Evolutionary conservation across 2,797 vertebrate genomes (phyloP), one percentile per base, ranked within the genome.

Genomic region (Pangasius mekongensis): DNA sequence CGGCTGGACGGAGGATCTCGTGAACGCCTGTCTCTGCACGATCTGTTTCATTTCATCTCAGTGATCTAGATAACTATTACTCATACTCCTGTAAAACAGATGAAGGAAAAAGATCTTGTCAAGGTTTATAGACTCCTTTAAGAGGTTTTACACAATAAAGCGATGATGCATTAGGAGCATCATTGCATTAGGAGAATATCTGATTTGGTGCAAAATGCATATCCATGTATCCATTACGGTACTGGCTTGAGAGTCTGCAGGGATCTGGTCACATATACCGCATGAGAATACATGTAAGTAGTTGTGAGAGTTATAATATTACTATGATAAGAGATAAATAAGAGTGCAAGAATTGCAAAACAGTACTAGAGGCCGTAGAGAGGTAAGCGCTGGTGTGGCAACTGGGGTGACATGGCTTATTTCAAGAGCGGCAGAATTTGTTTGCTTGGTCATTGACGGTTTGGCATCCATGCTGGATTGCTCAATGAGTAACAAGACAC

Each of bases 221-320:
- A 27, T 11, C 2, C 20, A 1, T 73, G 14, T 39, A 71, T 22
- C 22, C 3, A 3, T 71, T 39, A 36, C 3, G 20, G 20, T 5
- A 24, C 0, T 13, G 22, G 3, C 22, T 43, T 39, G 13, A 73
- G 36, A 5, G 10, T 47, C 36, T 73, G 36, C 9, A 43, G 4
- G 36, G 36, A 43, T 10, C 69, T 22, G 69, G 71, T 43, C 9
- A 47, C 47, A 27, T 13, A 47, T 13, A 43, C 69, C 56, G 91
- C 86, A 54, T n/a, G 71, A 20, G 88, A 94, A 20, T 87, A 94
- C 27, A 56, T 30, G 96, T 97, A 92, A 94, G 94, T 43, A 43
- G 36, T 43, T 67, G n/a, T 67, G 33, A 27, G 11, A 7, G 13
- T 13, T 49, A 27, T 27, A 71, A 27, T n/a, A n/a, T 13, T n/a